phyloP scores from a whole-genome alignment of 2,113 vertebrate genomes.

The Artemisiospiza belli region DNA sequence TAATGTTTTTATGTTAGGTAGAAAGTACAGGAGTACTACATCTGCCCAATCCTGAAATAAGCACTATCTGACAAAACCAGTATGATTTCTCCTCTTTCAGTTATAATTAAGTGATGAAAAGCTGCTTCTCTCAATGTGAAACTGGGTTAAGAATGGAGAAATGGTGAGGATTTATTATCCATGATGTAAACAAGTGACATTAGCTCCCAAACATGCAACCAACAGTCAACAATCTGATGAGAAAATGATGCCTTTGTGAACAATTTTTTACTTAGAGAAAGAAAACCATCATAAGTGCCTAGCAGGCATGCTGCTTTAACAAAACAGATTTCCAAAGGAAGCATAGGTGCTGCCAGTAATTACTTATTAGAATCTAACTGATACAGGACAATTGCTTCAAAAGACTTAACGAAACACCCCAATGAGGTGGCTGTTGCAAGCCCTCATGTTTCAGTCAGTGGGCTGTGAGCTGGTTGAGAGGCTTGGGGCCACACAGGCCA shows the following conservation, averaged over 20 bases:
- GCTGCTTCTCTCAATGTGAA: background rate
- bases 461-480: background rate
- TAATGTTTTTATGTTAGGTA: background rate
- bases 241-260: background rate
- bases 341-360: background rate
- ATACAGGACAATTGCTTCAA: background rate
- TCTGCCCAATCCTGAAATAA: background rate
- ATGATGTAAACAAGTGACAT: background rate
- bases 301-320: background rate
- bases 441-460: background rate
- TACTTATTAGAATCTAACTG: background rate
- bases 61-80: background rate
- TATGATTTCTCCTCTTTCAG: background rate
- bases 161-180: background rate
- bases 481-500: background rate
- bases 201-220: background rate
- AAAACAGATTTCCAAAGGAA: background rate
- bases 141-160: background rate
- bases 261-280: background rate
- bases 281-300: background rate
- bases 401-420: background rate
- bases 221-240: background rate
- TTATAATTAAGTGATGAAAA: background rate
- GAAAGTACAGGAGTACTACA: background rate
- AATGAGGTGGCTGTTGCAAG: background rate